Evolutionary conservation across 1,140 invertebrate genomes (phyloP).

Genomic region (Ips nitidus): DNA sequence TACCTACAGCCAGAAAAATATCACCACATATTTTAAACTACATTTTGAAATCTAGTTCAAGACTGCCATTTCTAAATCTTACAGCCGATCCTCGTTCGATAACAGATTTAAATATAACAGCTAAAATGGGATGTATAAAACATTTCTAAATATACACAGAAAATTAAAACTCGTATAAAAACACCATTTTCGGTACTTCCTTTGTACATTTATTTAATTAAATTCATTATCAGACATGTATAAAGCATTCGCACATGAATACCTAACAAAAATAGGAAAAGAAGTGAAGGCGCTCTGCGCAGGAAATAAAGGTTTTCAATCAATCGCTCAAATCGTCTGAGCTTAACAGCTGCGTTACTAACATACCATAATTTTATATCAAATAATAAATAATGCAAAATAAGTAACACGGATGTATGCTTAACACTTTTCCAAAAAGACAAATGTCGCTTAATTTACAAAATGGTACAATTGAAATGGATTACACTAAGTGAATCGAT

Average conservation of each 20-base stretch:
- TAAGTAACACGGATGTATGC: slow-evolving; percentile 55
- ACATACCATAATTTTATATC: slow-evolving; percentile 47
- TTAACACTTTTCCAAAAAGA: slow-evolving; percentile 54
- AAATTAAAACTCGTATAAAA: slow-evolving; percentile 54
- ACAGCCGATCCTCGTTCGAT: slow-evolving; percentile 49
- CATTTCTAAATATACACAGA: slow-evolving; percentile 52
- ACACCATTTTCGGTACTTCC: slow-evolving; percentile 56
- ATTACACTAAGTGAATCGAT: slow-evolving; percentile 51
- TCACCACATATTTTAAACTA: slow-evolving; percentile 56
- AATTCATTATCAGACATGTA: slow-evolving; percentile 58
- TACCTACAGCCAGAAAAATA: slow-evolving; percentile 55
- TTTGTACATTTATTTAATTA: slow-evolving; percentile 61
- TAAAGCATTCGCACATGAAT: slow-evolving; percentile 61
- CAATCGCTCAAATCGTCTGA: neutral
- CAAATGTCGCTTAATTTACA: slow-evolving; percentile 53
- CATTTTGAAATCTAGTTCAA: slow-evolving; percentile 51
- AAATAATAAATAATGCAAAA: slow-evolving; percentile 52
- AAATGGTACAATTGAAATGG: slow-evolving; percentile 53
- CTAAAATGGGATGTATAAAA: slow-evolving; percentile 53
- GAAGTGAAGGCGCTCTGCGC: slow-evolving; percentile 42
- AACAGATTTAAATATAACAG: slow-evolving; percentile 51
- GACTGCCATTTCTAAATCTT: slow-evolving; percentile 46
- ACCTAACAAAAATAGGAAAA: slow-evolving; percentile 56
- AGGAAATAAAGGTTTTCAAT: slow-evolving; percentile 20
- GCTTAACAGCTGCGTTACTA: slow-evolving; percentile 37